phyloP scores from a whole-genome alignment of 2,797 vertebrate species.

The Pseudochromis fuscus region DNA sequence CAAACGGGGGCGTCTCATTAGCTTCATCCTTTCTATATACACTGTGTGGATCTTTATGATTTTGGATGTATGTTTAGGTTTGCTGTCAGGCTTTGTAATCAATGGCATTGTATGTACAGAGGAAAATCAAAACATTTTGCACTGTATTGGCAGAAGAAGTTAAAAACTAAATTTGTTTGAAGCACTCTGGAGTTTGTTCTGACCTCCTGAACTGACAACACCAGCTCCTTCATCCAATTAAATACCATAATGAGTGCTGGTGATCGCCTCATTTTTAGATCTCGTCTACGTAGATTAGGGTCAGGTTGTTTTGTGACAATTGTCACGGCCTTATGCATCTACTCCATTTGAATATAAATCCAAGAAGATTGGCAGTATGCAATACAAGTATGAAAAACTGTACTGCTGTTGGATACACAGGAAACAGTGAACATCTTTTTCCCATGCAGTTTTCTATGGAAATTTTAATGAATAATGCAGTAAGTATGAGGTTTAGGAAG shows the following conservation, averaged over 20 bases:
- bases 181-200: conserved; percentile 3
- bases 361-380: conserved; percentile 32
- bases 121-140: no score
- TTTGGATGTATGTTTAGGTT: no score
- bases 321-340: conserved; percentile 42
- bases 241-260: conserved; percentile 10
- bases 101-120: no score
- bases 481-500: conserved; percentile 26
- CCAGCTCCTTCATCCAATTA: conserved; percentile 28
- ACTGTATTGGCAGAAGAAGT: no score
- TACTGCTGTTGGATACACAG: conserved; percentile 35
- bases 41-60: no score
- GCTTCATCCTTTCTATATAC: no score
- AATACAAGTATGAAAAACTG: conserved; percentile 33
- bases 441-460: conserved; percentile 35
- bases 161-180: no score
- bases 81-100: no score
- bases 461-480: conserved; percentile 68
- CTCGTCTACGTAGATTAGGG: conserved; percentile 41
- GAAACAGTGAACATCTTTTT: conserved; percentile 41
- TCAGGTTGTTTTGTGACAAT: conserved; percentile 21
- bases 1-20: no score
- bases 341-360: conserved; percentile 48
- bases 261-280: conserved; percentile 30
- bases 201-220: conserved; percentile 10